Evolutionary conservation across 2,888 invertebrate species (phyloP).

Genomic region (Belgica antarctica): DNA sequence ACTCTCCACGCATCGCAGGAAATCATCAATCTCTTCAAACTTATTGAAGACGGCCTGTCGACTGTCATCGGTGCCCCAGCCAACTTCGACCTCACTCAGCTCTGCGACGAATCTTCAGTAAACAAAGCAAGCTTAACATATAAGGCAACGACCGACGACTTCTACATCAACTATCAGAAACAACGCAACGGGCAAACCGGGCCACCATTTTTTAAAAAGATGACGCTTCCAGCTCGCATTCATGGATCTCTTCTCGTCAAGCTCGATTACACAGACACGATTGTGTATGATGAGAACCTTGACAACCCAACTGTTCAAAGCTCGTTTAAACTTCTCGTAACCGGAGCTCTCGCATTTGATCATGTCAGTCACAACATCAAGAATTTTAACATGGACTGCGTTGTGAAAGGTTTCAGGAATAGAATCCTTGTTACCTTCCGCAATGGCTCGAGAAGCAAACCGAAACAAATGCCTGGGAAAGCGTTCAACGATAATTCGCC

Average conservation of each 20-base stretch:
- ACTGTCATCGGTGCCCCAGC: neutral
- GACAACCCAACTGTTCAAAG: constrained; percentile 21
- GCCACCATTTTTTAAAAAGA: too few species aligned
- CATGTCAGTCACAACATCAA: constrained; percentile 4
- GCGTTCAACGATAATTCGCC: too few species aligned
- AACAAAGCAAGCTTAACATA: neutral
- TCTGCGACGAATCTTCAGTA: neutral
- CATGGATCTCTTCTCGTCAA: neutral
- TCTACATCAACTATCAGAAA: neutral
- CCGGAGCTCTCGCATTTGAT: neutral
- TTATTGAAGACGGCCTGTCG: neutral
- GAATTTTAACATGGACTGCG: neutral
- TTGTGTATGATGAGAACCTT: constrained; percentile 26
- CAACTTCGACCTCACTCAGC: neutral
- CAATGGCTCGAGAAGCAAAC: neutral
- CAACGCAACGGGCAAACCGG: neutral
- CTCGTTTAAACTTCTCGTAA: neutral
- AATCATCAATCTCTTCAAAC: neutral
- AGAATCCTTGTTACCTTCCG: neutral
- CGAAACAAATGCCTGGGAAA: too few species aligned
- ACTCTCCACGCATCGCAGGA: neutral
- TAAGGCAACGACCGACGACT: constrained; percentile 3
- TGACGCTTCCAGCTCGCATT: neutral
- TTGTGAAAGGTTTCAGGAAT: neutral
- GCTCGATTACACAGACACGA: neutral